phyloP scores from a whole-genome alignment of 2,797 vertebrate species.

The Gymnopithys bicolor region DNA sequence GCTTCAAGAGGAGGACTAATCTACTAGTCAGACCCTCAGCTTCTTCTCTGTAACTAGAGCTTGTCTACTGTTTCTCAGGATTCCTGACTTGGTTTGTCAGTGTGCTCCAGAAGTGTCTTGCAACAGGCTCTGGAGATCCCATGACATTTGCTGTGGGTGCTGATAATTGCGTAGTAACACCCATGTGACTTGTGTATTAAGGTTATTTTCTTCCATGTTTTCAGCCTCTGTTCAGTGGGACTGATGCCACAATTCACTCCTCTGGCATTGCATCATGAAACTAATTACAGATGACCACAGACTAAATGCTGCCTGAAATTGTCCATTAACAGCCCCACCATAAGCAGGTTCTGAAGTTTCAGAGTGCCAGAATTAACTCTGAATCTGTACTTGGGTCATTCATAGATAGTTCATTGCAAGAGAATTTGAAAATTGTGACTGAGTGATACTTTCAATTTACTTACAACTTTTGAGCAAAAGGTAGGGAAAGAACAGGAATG shows the following conservation, averaged over 20 bases:
- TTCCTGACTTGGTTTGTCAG: neutral
- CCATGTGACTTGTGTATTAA: neutral
- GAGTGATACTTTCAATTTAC: neutral
- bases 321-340: neutral
- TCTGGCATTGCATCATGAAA: neutral
- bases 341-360: neutral
- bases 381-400: neutral
- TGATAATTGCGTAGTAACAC: neutral
- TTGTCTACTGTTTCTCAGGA: neutral
- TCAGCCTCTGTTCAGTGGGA: neutral
- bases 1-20: neutral
- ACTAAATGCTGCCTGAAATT: neutral
- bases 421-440: neutral
- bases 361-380: neutral
- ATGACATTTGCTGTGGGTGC: neutral
- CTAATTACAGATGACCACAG: slow-evolving; percentile 3
- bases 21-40: neutral
- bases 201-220: neutral
- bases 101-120: neutral
- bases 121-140: neutral
- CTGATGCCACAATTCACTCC: neutral
- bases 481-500: neutral
- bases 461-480: neutral
- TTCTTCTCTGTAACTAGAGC: neutral
- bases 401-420: neutral